Conservation (phyloP, 2,113 vertebrate genomes). For the Delphinapterus leucas region DNA sequence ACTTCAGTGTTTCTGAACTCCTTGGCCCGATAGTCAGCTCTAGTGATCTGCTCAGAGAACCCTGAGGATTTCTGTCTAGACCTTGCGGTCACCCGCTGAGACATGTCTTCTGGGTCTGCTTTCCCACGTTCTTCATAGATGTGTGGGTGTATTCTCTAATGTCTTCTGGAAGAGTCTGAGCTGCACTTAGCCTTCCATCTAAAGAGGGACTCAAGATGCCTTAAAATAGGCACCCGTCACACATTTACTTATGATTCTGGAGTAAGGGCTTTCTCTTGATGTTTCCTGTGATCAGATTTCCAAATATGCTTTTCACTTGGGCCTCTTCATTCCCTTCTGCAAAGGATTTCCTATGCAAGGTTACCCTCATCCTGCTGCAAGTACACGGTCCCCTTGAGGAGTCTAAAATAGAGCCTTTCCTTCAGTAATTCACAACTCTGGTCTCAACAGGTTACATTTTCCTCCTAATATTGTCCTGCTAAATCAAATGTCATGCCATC, state of each 20-base stretch:
- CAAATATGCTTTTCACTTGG: neutral
- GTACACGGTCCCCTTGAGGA: neutral
- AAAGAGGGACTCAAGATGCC: neutral
- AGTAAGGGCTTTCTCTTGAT: neutral
- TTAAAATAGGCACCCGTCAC: neutral
- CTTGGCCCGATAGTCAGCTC: neutral
- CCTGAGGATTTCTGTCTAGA: neutral
- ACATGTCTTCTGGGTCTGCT: neutral
- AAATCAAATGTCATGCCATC: neutral
- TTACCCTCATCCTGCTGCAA: neutral
- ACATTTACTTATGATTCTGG: neutral
- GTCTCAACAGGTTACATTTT: neutral
- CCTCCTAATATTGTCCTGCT: neutral
- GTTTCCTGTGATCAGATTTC: neutral
- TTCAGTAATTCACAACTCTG: neutral
- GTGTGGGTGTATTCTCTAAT: neutral
- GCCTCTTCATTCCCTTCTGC: neutral
- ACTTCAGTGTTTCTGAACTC: neutral
- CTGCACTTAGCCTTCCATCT: neutral
- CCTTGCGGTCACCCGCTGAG: neutral
- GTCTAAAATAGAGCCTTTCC: neutral
- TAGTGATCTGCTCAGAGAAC: neutral
- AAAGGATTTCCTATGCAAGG: neutral
- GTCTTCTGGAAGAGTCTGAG: neutral
- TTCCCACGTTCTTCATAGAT: neutral